A percentile compares a stretch with the other conserved stretches of the same genome.
Evolutionary conservation across 2,888 invertebrate species (phyloP).

Genomic region (Drosophila parthenogenetica): DNA sequence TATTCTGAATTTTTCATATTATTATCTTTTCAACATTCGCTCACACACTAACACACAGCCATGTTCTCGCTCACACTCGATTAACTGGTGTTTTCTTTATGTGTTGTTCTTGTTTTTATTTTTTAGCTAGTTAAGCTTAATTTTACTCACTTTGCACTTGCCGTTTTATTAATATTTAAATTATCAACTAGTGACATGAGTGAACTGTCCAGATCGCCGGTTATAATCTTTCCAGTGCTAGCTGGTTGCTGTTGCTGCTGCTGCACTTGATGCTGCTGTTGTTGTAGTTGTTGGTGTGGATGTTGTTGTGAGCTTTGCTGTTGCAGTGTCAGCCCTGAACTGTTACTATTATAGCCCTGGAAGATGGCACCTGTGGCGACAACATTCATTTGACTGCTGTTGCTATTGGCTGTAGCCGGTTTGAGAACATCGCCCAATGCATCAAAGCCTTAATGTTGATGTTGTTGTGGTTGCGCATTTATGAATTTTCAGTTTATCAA

Average conservation of each 20-base stretch:
- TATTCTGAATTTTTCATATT: slow-evolving; percentile 15
- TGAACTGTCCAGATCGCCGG: slow-evolving; percentile 97
- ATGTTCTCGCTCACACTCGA: slow-evolving; percentile 13
- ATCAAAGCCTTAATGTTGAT: slow-evolving; percentile 87
- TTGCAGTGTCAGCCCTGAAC: slow-evolving; percentile 60
- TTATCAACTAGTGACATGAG: slow-evolving; percentile 97
- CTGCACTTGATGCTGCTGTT: slow-evolving; percentile 73
- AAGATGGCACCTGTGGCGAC: slow-evolving; percentile 83
- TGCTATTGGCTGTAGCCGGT: slow-evolving; percentile 85
- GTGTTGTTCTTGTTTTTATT: slow-evolving; percentile 25
- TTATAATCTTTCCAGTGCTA: slow-evolving; percentile 90
- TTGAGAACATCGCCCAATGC: slow-evolving; percentile 90
- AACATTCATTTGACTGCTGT: slow-evolving; percentile 83
- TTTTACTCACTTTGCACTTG: slow-evolving; percentile 88
- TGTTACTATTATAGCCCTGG: slow-evolving; percentile 58
- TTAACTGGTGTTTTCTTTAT: slow-evolving; percentile 29
- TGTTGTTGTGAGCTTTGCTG: slow-evolving; percentile 76
- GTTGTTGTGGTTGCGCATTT: slow-evolving; percentile 18
- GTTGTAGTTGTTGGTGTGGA: slow-evolving; percentile 73
- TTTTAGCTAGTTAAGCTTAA: slow-evolving; percentile 9
- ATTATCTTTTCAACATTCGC: slow-evolving; percentile 10
- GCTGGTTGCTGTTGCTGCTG: slow-evolving; percentile 84
- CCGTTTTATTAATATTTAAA: slow-evolving; percentile 93
- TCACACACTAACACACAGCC: slow-evolving; percentile 7
- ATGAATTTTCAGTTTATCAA: slow-evolving; percentile 29